phyloP scores from a whole-genome alignment of 2,797 vertebrate species.

The Danio tinwini region DNA sequence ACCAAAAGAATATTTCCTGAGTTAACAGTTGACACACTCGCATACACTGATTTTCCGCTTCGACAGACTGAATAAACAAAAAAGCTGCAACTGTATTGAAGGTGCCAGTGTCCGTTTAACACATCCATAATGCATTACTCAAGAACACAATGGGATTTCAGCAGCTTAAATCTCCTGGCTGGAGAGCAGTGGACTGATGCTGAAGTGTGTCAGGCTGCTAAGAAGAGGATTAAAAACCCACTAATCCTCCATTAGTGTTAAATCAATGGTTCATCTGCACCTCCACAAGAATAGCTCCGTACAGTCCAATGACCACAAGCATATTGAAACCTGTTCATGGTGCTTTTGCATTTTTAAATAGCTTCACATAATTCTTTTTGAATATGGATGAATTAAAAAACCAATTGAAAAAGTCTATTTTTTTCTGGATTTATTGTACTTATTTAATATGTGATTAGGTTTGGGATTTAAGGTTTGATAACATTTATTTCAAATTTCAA shows the following conservation, averaged over 20 bases:
- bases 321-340: slow-evolving; percentile 17
- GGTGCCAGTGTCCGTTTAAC: neutral
- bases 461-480: too few relatives aligned
- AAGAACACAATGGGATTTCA: slow-evolving; percentile 31
- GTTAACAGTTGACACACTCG: slow-evolving; percentile 5
- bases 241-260: slow-evolving; percentile 53
- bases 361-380: neutral
- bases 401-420: too few relatives aligned
- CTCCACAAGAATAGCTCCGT: slow-evolving; percentile 13
- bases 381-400: neutral
- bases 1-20: neutral
- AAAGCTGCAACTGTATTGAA: slow-evolving; percentile 2
- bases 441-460: too few relatives aligned
- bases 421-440: too few relatives aligned
- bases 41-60: neutral
- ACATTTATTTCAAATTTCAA: too few relatives aligned
- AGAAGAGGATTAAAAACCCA: slow-evolving; percentile 39
- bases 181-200: neutral
- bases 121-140: slow-evolving; percentile 12
- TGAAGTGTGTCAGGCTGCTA: slow-evolving; percentile 32
- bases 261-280: slow-evolving; percentile 47
- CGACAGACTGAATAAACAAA: slow-evolving; percentile 5
- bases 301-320: slow-evolving; percentile 31
- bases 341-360: neutral
- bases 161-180: slow-evolving; percentile 34